Evolutionary conservation across 2,797 vertebrate species (phyloP).

Genomic region (Masticophis lateralis): DNA sequence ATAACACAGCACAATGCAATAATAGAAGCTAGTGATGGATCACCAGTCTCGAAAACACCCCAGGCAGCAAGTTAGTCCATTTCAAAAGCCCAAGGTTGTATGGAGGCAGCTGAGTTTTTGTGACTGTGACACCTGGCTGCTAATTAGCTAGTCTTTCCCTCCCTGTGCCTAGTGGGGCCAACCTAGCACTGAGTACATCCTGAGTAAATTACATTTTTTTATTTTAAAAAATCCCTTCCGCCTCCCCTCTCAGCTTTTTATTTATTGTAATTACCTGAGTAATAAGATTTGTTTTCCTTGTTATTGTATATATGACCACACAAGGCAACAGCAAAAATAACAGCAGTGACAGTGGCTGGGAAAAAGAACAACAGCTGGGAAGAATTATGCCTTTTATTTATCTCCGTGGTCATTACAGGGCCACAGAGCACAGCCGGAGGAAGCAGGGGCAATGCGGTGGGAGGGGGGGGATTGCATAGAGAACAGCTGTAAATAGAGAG

Average conservation of each 20-base stretch:
- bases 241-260: slow-evolving; percentile 67
- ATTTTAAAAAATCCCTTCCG: slow-evolving; percentile 47
- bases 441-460: slow-evolving; percentile 1
- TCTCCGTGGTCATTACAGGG: slow-evolving; percentile 69
- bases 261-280: slow-evolving; percentile 77
- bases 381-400: slow-evolving; percentile 78
- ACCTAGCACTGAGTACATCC: slow-evolving; percentile 52
- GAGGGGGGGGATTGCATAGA: slow-evolving; percentile 41
- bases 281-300: slow-evolving; percentile 76
- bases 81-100: slow-evolving; percentile 44
- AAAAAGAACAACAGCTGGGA: slow-evolving; percentile 63
- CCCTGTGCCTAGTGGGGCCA: slow-evolving; percentile 12
- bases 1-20: slow-evolving; percentile 36
- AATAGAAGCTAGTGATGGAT: slow-evolving; percentile 16
- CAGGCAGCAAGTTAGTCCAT: slow-evolving; percentile 31
- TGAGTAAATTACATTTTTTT: slow-evolving; percentile 66
- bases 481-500: slow-evolving; percentile 68
- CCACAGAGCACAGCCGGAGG: slow-evolving; percentile 46
- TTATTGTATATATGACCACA: slow-evolving; percentile 71
- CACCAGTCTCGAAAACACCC: slow-evolving; percentile 23
- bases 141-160: slow-evolving; percentile 67
- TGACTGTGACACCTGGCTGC: slow-evolving; percentile 51
- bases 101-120: slow-evolving; percentile 52
- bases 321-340: slow-evolving; percentile 57
- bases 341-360: not conserved